Evolutionary conservation across 2,888 invertebrate species (phyloP).

Genomic region (Ommatoiulus sabulosus): DNA sequence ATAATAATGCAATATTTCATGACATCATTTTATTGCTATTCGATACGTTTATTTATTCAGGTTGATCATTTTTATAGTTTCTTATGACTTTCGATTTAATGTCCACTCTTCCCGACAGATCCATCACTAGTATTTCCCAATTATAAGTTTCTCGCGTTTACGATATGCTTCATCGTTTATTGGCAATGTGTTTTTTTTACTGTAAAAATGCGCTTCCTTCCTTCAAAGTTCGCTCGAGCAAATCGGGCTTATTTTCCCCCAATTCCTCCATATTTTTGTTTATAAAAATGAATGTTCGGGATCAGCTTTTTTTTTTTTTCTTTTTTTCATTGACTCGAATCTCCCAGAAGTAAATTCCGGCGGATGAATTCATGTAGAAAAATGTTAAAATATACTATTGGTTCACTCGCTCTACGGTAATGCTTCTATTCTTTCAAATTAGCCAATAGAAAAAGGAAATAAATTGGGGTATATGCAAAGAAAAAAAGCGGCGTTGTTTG

Average conservation of each 20-base stretch:
- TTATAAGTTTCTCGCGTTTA: too few relatives aligned
- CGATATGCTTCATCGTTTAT: too few relatives aligned
- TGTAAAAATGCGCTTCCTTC: too few relatives aligned
- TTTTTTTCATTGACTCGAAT: conserved; percentile 23
- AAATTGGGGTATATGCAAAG: conserved; percentile 47
- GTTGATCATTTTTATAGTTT: too few relatives aligned
- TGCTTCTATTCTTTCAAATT: conserved; percentile 33
- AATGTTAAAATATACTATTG: conserved; percentile 34
- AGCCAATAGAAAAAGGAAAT: conserved; percentile 49
- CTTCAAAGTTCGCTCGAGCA: conserved; percentile 6
- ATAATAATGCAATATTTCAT: too few relatives aligned
- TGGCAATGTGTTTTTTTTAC: neutral
- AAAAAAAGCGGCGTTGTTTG: conserved; percentile 32
- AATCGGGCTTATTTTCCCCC: conserved; percentile 8
- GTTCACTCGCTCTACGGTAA: conserved; percentile 34
- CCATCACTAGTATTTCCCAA: too few relatives aligned
- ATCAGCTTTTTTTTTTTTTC: neutral
- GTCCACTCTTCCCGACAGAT: too few relatives aligned
- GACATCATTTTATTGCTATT: too few relatives aligned
- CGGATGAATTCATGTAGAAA: conserved; percentile 34
- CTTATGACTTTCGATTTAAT: too few relatives aligned
- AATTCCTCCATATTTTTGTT: conserved; percentile 34
- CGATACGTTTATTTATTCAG: too few relatives aligned
- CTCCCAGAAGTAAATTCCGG: conserved; percentile 34
- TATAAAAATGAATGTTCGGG: conserved; percentile 34